phyloP scores from a whole-genome alignment of 2,888 invertebrate genomes.

The Stomorhina lunata region DNA sequence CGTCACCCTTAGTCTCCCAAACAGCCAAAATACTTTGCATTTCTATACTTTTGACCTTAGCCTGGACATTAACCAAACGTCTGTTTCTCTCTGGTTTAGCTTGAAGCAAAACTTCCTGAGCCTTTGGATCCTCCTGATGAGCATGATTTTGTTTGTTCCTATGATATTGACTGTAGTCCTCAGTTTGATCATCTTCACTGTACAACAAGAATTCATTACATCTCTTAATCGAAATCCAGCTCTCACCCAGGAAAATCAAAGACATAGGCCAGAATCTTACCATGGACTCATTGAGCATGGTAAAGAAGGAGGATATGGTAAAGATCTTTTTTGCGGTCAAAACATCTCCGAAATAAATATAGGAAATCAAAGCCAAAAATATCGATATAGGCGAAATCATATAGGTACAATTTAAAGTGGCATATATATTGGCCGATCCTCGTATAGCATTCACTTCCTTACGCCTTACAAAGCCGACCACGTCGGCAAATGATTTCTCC shows the following conservation, averaged over 20 bases:
- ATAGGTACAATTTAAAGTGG: constrained; percentile 86
- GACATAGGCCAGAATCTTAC: constrained; percentile 90
- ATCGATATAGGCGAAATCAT: constrained; percentile 90
- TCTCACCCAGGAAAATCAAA: constrained; percentile 88
- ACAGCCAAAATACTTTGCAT: constrained; percentile 81
- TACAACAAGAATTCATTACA: constrained; percentile 84
- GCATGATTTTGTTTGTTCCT: constrained; percentile 28
- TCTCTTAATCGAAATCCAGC: constrained; percentile 86
- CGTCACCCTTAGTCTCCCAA: constrained; percentile 79
- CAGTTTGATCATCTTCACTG: constrained; percentile 64
- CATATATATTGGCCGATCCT: constrained; percentile 85
- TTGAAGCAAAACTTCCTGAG: background rate
- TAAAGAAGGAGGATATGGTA: constrained; percentile 90
- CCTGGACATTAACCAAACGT: constrained; percentile 68
- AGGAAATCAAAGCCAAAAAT: constrained; percentile 87
- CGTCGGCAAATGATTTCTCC: constrained; percentile 88
- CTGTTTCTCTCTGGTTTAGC: background rate
- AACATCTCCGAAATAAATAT: constrained; percentile 83
- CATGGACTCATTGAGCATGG: constrained; percentile 87
- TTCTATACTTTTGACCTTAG: constrained; percentile 74
- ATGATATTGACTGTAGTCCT: constrained; percentile 33
- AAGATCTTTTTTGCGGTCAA: constrained; percentile 89
- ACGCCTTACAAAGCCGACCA: constrained; percentile 87
- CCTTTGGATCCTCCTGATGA: constrained; percentile 51
- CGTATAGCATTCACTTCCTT: constrained; percentile 86